A percentile compares a stretch with the other conserved stretches of the same genome.
phyloP scores from a whole-genome alignment of 2,797 vertebrate genomes.

The Muscicapa comitata region DNA sequence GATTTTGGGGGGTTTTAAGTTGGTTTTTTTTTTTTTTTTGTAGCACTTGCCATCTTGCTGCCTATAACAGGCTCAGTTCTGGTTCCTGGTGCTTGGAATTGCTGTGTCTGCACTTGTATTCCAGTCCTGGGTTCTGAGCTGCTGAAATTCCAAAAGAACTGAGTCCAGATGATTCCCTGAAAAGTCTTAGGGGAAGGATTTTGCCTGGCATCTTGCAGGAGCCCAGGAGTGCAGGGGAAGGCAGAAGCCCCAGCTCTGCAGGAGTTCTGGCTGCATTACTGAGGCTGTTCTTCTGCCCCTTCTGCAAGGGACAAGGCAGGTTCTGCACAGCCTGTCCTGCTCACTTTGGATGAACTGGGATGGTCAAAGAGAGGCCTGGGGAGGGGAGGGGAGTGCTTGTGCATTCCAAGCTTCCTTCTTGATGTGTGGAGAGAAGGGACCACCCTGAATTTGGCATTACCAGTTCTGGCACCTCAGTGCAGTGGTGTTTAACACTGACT shows the following conservation, averaged over 20 bases:
- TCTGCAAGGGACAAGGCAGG: background rate
- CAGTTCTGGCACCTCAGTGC: background rate
- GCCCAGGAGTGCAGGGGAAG: background rate
- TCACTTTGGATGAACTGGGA: background rate
- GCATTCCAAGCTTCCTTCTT: background rate
- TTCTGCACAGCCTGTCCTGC: background rate
- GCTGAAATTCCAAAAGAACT: background rate
- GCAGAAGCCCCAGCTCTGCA: background rate
- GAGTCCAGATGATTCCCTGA: background rate
- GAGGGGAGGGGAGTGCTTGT: rapidly evolving
- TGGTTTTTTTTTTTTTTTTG: background rate
- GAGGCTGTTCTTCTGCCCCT: background rate
- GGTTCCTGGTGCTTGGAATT: background rate
- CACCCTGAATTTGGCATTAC: rapidly evolving
- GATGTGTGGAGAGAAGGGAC: background rate
- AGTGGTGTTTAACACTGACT: rapidly evolving
- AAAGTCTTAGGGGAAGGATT: background rate
- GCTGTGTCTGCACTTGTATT: background rate
- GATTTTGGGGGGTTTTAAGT: background rate
- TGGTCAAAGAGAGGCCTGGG: background rate
- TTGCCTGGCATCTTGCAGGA: background rate
- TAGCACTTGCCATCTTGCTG: background rate
- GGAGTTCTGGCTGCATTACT: background rate
- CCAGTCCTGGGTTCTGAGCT: background rate
- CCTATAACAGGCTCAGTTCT: background rate